Evolutionary conservation across 2,113 vertebrate species (phyloP).

Genomic region (Ammospiza nelsoni): DNA sequence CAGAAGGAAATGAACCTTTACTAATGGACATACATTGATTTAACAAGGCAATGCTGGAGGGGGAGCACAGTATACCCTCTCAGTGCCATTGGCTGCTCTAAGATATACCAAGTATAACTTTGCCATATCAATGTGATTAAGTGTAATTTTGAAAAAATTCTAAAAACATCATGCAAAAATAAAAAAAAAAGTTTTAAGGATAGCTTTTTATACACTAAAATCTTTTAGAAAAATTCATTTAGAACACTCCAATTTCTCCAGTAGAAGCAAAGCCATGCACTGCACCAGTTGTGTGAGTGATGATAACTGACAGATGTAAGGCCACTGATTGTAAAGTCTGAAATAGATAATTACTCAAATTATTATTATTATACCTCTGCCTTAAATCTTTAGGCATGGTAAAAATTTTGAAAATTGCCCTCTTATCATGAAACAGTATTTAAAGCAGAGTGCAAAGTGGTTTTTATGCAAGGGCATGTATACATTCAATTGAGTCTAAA

Average conservation of each 20-base stretch:
- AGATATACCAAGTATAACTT: not conserved
- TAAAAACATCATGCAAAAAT: not conserved
- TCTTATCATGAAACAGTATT: not conserved
- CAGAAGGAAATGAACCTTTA: not conserved
- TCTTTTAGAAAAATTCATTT: not conserved
- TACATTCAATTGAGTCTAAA: not conserved
- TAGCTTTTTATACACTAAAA: not conserved
- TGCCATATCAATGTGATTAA: not conserved
- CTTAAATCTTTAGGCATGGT: not conserved
- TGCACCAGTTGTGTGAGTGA: not conserved
- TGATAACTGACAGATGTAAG: not conserved
- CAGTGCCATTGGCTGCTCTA: not conserved
- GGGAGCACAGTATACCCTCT: not conserved
- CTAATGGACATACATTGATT: not conserved
- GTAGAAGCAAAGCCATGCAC: not conserved
- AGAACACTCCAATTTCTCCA: not conserved
- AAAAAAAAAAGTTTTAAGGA: not conserved
- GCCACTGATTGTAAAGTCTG: not conserved
- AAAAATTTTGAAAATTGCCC: not conserved
- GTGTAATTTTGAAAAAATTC: accelerated
- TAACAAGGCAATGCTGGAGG: not conserved
- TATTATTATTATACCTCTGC: not conserved
- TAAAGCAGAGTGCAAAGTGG: not conserved
- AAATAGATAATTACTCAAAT: not conserved
- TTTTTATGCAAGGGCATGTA: not conserved